Evolutionary conservation across 2,113 vertebrate genomes (phyloP).

Genomic region (Nothobranchius kuhntae): DNA sequence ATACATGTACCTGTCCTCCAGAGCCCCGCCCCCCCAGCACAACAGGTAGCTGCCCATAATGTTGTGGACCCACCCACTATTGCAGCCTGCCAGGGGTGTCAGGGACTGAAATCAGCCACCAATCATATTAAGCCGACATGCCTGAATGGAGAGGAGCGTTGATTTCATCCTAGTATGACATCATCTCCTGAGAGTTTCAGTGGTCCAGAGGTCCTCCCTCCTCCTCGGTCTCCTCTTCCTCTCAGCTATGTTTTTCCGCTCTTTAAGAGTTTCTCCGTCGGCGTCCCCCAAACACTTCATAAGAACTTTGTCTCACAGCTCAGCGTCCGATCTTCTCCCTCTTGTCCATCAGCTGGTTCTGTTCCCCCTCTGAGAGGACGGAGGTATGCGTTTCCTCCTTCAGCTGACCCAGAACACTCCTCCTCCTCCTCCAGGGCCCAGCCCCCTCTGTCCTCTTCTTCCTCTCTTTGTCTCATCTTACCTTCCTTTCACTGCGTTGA

Average conservation of each 20-base stretch:
- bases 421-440: constrained; percentile 43
- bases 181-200: constrained; percentile 11
- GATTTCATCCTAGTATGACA: constrained; percentile 23
- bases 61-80: constrained; percentile 25
- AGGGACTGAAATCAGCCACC: constrained; percentile 13
- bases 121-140: constrained; percentile 3
- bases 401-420: constrained; percentile 36
- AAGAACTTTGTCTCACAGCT: constrained; percentile 30
- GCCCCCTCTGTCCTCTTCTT: constrained; percentile 39
- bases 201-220: neutral
- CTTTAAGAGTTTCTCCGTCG: neutral
- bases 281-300: constrained; percentile 8
- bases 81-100: constrained; percentile 23
- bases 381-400: constrained; percentile 59
- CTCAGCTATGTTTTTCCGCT: neutral
- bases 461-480: constrained; percentile 64
- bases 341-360: constrained; percentile 39
- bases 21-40: constrained; percentile 77
- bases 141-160: no score
- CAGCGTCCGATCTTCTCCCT: constrained; percentile 6
- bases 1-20: constrained; percentile 75
- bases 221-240: constrained; percentile 1
- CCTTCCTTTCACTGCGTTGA: constrained; percentile 33
- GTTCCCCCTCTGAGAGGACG: constrained; percentile 33
- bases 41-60: constrained; percentile 75